phyloP scores from a whole-genome alignment of 2,113 vertebrate genomes.

The Serilophus lunatus region DNA sequence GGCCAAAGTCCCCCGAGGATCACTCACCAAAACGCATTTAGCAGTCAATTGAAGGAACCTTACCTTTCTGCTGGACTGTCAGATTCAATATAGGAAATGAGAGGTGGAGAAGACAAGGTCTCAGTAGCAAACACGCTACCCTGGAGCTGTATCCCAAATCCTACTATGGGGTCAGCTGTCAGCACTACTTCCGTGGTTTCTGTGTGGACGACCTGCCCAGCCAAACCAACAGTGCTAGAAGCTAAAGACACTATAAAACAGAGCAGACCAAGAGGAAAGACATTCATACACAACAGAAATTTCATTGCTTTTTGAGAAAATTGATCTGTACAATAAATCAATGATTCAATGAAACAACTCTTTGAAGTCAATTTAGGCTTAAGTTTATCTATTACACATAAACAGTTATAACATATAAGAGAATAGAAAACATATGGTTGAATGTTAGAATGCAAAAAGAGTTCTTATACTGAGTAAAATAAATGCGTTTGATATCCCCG shows the following conservation, averaged over 20 bases:
- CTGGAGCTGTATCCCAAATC: slow-evolving; percentile 97
- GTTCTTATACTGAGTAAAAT: background rate
- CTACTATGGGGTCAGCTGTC: slow-evolving; percentile 89
- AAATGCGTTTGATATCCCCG: background rate
- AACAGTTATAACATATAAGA: background rate
- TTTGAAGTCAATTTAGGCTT: background rate
- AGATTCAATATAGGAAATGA: slow-evolving; percentile 95
- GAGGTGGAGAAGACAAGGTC: slow-evolving; percentile 94
- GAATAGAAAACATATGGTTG: background rate
- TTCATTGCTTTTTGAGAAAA: background rate
- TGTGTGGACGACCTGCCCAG: slow-evolving; percentile 97
- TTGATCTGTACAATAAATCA: background rate
- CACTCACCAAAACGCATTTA: background rate
- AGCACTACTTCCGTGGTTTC: slow-evolving; percentile 93
- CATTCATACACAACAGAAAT: slow-evolving; percentile 3
- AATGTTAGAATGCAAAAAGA: background rate
- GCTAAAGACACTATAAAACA: slow-evolving; percentile 89
- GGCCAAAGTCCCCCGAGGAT: background rate
- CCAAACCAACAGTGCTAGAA: slow-evolving; percentile 93
- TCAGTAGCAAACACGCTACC: slow-evolving; percentile 97
- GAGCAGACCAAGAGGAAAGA: slow-evolving; percentile 30
- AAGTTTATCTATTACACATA: background rate
- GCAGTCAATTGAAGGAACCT: slow-evolving; percentile 22
- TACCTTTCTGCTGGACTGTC: slow-evolving; percentile 97
- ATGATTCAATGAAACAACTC: background rate